A percentile compares a stretch with the other conserved stretches of the same genome.
Conservation (phyloP, 2,888 invertebrate species). For the Bembecia ichneumoniformis region DNA sequence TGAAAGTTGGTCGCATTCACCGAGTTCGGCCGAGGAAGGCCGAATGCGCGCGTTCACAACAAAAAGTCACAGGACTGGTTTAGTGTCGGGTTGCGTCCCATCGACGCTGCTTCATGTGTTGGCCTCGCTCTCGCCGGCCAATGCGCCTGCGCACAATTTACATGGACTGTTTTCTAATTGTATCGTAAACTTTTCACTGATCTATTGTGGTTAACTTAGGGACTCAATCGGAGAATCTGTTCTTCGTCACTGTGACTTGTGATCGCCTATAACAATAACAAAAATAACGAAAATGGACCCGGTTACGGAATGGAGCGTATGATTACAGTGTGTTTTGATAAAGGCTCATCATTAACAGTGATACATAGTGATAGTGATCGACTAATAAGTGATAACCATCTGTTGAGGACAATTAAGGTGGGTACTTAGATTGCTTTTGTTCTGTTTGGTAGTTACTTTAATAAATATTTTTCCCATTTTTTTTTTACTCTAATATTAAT, state of each 20-base stretch:
- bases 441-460: too few relatives aligned
- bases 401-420: slow-evolving; percentile 60
- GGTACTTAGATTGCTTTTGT: slow-evolving; percentile 10
- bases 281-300: slow-evolving; percentile 43
- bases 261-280: slow-evolving; percentile 13
- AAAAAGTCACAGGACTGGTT: slow-evolving; percentile 69
- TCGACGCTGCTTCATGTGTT: slow-evolving; percentile 63
- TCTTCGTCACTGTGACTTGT: slow-evolving; percentile 37
- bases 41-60: slow-evolving; percentile 61
- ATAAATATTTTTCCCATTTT: too few relatives aligned
- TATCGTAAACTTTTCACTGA: slow-evolving; percentile 23
- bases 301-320: slow-evolving; percentile 64
- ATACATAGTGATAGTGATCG: slow-evolving; percentile 65
- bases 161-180: slow-evolving; percentile 40
- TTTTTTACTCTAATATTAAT: too few relatives aligned
- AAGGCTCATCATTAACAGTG: slow-evolving; percentile 55
- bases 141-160: slow-evolving; percentile 53
- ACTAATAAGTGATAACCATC: slow-evolving; percentile 52
- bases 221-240: too few relatives aligned
- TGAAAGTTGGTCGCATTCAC: slow-evolving; percentile 28
- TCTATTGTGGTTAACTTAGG: not conserved
- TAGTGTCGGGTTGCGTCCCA: slow-evolving; percentile 73
- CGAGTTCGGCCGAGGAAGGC: slow-evolving; percentile 34
- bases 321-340: slow-evolving; percentile 62
- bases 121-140: slow-evolving; percentile 22